Evolutionary conservation across 2,797 vertebrate genomes (phyloP).

Genomic region (Falco rusticolus): DNA sequence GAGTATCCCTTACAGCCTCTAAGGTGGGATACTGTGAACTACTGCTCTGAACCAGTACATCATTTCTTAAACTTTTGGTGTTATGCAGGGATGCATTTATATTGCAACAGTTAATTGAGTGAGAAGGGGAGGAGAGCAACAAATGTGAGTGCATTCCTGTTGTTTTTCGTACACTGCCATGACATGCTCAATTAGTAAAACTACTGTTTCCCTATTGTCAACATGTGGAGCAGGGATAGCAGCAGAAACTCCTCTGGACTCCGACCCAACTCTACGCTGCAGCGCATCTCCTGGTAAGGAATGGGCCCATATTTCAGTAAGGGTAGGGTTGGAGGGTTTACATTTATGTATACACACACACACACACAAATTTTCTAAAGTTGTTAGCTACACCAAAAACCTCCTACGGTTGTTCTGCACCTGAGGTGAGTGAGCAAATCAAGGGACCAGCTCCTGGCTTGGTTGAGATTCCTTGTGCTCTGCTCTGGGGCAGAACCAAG

Average conservation of each 20-base stretch:
- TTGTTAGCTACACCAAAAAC: not conserved
- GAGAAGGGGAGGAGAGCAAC: not conserved
- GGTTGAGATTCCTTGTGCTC: not conserved
- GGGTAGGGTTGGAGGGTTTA: not conserved
- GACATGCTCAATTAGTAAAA: not conserved
- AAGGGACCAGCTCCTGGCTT: not conserved
- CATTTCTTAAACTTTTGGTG: not conserved
- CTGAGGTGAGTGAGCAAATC: not conserved
- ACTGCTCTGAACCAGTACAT: not conserved
- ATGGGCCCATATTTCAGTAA: too few relatives aligned
- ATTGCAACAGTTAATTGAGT: not conserved
- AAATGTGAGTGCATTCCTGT: not conserved
- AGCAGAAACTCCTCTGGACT: not conserved
- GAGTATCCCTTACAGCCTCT: not conserved
- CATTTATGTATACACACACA: not conserved
- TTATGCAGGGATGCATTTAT: not conserved
- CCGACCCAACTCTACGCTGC: fast-evolving
- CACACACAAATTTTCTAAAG: not conserved
- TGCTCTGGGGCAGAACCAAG: not conserved
- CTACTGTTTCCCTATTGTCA: not conserved
- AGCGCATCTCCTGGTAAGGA: not conserved
- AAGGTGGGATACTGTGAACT: not conserved
- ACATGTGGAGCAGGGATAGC: not conserved
- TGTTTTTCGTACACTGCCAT: not conserved
- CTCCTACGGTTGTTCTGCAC: fast-evolving